Base-by-base conservation (phyloP, 2,797 vertebrate species). In the Chelmon rostratus region DNA sequence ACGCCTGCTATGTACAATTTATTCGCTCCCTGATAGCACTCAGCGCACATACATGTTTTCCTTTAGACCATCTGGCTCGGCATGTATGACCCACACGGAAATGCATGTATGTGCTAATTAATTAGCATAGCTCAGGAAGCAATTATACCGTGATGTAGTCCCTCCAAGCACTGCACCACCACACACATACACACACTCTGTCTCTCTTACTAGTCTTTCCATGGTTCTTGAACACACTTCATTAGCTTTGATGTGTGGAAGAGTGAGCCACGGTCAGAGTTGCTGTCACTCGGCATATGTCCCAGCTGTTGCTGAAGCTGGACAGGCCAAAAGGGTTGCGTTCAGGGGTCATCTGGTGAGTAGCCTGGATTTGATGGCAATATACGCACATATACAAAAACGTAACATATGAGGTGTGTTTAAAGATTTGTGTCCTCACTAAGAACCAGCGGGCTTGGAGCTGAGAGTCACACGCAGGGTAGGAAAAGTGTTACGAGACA, bases 31-130 rank as follows among this genome's bases (percentile, higher is more conserved):
- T 83, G 86, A 90, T 90, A 90, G 78, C 88, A 81, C 84, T 82
- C 82, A 77, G 66, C 68, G 76, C 88, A 85, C 85, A 90, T 91
- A 90, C 91, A 77, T 92, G 87, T 86, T 93, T 94, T 88, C 91
- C 88, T 90, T 92, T 87, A 83, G 88, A 91, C 91, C 91, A 92
- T 92, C 91, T 93, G 94, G 90, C 88, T 86, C 81, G 64, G 74
- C 82, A 86, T 91, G 91, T 94, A 89, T 94, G 93, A 95, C 92
- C 92, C 49, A 86, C 90, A 91, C 89, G 75, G 83, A 91, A 91
- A 92, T 85, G 92, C 89, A 90, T 91, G 89, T 95, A 91, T 92
- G 90, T 94, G 92, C 93, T 95, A 95, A 95, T 95, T 95, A 94
- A 95, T 94, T 93, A 94, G 88, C 92, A 94, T 91, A 93, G 92